Conservation (phyloP, 2,113 vertebrate species). For the Rhinogobius similis region DNA sequence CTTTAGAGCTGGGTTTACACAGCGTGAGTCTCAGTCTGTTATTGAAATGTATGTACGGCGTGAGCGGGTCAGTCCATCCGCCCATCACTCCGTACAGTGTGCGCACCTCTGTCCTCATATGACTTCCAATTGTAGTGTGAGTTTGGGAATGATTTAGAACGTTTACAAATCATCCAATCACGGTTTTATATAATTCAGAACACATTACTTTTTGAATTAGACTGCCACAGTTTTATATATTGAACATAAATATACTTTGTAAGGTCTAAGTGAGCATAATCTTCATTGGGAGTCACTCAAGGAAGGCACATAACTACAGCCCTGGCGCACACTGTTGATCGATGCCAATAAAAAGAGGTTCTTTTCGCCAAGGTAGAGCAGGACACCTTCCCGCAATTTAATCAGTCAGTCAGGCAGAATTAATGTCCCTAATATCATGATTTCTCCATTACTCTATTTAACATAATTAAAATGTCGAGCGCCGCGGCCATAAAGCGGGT, state of each 20-base stretch:
- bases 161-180: background rate
- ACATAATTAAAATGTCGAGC: slow-evolving; percentile 83
- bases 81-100: too few species aligned
- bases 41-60: background rate
- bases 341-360: slow-evolving; percentile 70
- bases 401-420: slow-evolving; percentile 79
- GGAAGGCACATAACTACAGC: slow-evolving; percentile 56
- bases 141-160: background rate
- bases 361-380: slow-evolving; percentile 68
- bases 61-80: background rate
- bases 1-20: too few species aligned
- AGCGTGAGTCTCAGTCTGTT: too few species aligned
- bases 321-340: slow-evolving; percentile 48
- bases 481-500: slow-evolving; percentile 74
- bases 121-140: background rate
- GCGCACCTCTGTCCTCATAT: too few species aligned
- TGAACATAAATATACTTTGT: slow-evolving; percentile 27
- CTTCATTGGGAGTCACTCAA: slow-evolving; percentile 46
- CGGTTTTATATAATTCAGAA: background rate
- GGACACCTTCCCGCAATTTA: slow-evolving; percentile 79
- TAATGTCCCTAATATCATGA: slow-evolving; percentile 79
- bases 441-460: slow-evolving; percentile 82
- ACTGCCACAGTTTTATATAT: background rate
- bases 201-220: background rate
- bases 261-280: slow-evolving; percentile 40